Evolutionary conservation across 2,113 vertebrate species (phyloP).

Genomic region (Gobius niger): DNA sequence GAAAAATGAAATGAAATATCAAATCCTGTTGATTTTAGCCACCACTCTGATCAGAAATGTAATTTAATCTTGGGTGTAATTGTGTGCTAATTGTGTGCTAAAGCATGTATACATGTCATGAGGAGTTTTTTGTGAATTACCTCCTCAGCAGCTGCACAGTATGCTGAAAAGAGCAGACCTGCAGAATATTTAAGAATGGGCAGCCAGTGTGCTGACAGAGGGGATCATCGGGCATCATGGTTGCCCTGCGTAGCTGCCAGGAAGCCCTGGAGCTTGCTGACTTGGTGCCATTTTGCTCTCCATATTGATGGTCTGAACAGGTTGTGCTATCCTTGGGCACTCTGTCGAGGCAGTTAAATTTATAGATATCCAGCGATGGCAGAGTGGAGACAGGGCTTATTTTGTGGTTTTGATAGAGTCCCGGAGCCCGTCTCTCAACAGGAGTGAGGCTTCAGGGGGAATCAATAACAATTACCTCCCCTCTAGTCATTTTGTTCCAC

Average conservation of each 20-base stretch:
- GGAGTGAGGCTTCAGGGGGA: slow-evolving; percentile 67
- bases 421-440: slow-evolving; percentile 69
- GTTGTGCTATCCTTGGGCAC: slow-evolving; percentile 69
- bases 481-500: slow-evolving; percentile 75
- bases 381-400: slow-evolving; percentile 67
- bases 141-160: slow-evolving; percentile 13
- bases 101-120: background rate
- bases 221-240: slow-evolving; percentile 65
- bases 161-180: slow-evolving; percentile 53
- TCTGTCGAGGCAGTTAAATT: slow-evolving; percentile 72
- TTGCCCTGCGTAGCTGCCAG: slow-evolving; percentile 56
- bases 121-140: slow-evolving; percentile 23
- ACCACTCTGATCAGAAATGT: background rate
- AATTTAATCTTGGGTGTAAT: background rate
- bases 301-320: slow-evolving; percentile 70
- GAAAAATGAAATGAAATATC: too few species aligned
- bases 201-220: slow-evolving; percentile 52
- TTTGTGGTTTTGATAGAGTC: slow-evolving; percentile 79
- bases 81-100: background rate
- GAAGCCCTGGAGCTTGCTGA: slow-evolving; percentile 56
- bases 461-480: slow-evolving; percentile 80
- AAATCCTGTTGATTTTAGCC: background rate
- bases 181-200: slow-evolving; percentile 56
- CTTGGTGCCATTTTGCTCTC: slow-evolving; percentile 57
- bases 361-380: slow-evolving; percentile 68